A percentile compares a stretch with the other conserved stretches of the same genome.
These are phyloP conservation scores for Heliconius melpomene DNA, from an alignment of 1,140 invertebrate genomes.

Conservation along the genomic window DNA sequence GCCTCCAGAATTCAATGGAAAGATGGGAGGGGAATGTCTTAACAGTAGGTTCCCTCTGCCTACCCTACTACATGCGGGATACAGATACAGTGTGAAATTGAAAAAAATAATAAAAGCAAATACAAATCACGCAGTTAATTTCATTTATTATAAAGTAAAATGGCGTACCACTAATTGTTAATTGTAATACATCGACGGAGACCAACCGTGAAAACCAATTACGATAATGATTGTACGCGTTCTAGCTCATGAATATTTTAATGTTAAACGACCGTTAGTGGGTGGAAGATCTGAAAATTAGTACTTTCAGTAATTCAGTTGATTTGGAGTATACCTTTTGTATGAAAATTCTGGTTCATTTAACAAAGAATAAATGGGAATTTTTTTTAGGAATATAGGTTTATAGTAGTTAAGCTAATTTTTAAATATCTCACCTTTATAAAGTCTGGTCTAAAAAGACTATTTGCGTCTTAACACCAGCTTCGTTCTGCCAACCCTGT, in stretches of 20 bases:
- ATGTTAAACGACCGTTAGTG: conserved; percentile 35
- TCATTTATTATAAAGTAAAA: conserved; percentile 21
- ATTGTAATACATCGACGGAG: conserved; percentile 39
- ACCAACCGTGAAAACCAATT: conserved; percentile 43
- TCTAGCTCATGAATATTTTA: conserved; percentile 50
- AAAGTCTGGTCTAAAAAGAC: too few species aligned
- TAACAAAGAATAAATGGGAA: not conserved
- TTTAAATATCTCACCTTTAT: too few species aligned
- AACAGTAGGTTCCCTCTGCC: too few species aligned
- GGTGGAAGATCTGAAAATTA: conserved; percentile 32
- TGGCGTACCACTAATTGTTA: conserved; percentile 36
- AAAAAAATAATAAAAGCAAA: not conserved
- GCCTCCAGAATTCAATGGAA: too few species aligned
- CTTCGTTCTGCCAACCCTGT: too few species aligned
- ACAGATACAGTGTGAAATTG: too few species aligned
- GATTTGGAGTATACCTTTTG: not conserved
- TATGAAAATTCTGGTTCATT: not conserved
- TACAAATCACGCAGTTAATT: not conserved
- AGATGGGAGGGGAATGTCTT: too few species aligned
- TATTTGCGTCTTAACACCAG: too few species aligned
- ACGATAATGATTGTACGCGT: conserved; percentile 46
- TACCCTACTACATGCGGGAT: too few species aligned
- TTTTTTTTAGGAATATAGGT: too few species aligned
- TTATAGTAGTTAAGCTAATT: too few species aligned
- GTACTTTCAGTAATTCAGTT: conserved; percentile 8